These are phyloP conservation scores for Diplogasteroides magnus DNA, from an alignment of 1,140 invertebrate genomes.

Conservation along the genomic window DNA sequence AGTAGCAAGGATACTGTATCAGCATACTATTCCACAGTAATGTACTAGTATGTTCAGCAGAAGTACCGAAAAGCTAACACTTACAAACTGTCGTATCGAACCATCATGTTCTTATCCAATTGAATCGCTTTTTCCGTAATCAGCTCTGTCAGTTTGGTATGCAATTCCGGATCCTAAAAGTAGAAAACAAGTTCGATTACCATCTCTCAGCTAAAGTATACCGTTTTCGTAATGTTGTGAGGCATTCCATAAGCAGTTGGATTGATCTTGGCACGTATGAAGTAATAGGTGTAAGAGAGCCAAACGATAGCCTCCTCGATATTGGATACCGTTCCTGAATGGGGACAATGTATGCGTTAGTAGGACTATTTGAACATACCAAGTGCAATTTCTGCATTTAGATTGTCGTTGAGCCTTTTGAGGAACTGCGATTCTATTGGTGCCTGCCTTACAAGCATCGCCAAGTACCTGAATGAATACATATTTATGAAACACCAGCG, in stretches of 20 bases:
- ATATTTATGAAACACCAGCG: too few relatives aligned
- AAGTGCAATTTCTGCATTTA: slow-evolving; percentile 86
- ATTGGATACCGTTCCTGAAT: slow-evolving; percentile 86
- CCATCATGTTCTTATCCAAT: slow-evolving; percentile 87
- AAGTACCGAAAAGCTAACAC: slow-evolving; percentile 5
- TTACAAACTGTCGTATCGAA: slow-evolving; percentile 72
- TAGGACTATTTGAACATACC: slow-evolving; percentile 21
- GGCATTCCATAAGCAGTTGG: slow-evolving; percentile 81
- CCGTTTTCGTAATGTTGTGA: slow-evolving; percentile 53
- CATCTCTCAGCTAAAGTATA: slow-evolving; percentile 59
- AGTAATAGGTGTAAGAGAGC: slow-evolving; percentile 94
- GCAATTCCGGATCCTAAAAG: slow-evolving; percentile 67
- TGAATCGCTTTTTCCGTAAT: slow-evolving; percentile 74
- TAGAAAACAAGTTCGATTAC: neutral
- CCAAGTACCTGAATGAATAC: slow-evolving; percentile 95
- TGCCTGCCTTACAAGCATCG: slow-evolving; percentile 86
- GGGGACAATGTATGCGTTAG: neutral
- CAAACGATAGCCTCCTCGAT: slow-evolving; percentile 92
- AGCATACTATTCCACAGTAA: too few relatives aligned
- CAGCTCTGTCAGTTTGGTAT: slow-evolving; percentile 69
- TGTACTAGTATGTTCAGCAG: too few relatives aligned
- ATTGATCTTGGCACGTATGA: slow-evolving; percentile 86
- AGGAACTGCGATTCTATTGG: slow-evolving; percentile 97
- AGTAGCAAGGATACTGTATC: too few relatives aligned
- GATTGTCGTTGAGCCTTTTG: slow-evolving; percentile 81